A percentile compares a stretch with the other conserved stretches of the same genome.
Evolutionary conservation across 2,888 invertebrate species (phyloP).

Genomic region (Apamea sordens): DNA sequence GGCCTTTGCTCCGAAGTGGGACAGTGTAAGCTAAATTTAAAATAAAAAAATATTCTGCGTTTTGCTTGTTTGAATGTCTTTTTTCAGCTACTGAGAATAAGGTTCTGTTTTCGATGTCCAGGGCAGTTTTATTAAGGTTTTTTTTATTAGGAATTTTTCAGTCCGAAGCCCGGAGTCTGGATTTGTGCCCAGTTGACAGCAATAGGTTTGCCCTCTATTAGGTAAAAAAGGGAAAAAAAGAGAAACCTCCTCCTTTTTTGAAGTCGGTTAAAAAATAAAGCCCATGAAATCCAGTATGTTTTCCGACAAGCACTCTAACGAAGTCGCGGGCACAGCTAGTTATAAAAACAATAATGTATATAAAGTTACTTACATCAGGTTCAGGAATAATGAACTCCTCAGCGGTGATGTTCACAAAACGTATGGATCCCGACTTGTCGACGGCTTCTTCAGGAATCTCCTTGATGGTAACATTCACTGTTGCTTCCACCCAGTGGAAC

Average conservation of each 20-base stretch:
- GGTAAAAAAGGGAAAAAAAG: too few relatives aligned
- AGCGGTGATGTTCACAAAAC: conserved; percentile 94
- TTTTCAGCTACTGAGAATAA: not conserved
- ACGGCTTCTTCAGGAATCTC: conserved; percentile 98
- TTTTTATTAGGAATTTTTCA: not conserved
- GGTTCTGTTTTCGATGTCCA: not conserved
- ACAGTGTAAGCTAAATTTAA: too few relatives aligned
- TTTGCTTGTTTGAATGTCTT: not conserved
- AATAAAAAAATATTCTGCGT: not conserved
- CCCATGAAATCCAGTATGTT: too few relatives aligned
- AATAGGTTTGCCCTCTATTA: not conserved
- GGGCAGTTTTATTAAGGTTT: not conserved
- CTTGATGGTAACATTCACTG: conserved; percentile 96
- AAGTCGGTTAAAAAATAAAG: too few relatives aligned
- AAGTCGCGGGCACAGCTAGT: too few relatives aligned
- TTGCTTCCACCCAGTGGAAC: conserved; percentile 94
- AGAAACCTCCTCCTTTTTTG: too few relatives aligned
- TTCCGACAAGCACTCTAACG: too few relatives aligned
- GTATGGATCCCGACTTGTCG: conserved; percentile 97
- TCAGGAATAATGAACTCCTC: conserved; percentile 95
- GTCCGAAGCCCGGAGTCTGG: too few relatives aligned
- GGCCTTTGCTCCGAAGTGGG: too few relatives aligned
- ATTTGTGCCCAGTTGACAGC: not conserved
- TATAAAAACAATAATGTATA: not conserved
- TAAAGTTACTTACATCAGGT: conserved; percentile 81